Evolutionary conservation across 1,140 invertebrate species (phyloP).

Genomic region (Lasaia peninsularis): DNA sequence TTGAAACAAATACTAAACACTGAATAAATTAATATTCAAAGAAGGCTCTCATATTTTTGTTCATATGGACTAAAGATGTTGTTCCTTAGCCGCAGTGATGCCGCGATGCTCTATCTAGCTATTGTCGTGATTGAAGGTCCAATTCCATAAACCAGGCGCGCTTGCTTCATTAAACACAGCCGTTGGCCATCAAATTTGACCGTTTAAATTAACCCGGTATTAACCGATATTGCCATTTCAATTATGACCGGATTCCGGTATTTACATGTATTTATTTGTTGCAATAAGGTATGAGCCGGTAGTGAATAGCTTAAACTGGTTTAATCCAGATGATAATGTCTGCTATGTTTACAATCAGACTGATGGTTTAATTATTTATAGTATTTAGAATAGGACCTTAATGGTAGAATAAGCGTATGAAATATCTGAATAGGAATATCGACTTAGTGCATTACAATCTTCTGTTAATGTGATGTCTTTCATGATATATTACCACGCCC

Average conservation of each 20-base stretch:
- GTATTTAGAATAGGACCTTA: neutral
- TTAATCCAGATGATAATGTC: neutral
- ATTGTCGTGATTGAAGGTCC: neutral
- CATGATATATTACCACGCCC: too few species aligned
- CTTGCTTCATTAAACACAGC: slow-evolving; percentile 23
- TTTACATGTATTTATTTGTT: slow-evolving; percentile 24
- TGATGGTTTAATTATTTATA: neutral
- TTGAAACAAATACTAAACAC: too few species aligned
- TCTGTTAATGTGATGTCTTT: too few species aligned
- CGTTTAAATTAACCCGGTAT: slow-evolving; percentile 17
- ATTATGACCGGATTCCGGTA: slow-evolving; percentile 23
- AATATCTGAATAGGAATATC: neutral
- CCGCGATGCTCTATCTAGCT: neutral
- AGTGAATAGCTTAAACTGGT: slow-evolving; percentile 13
- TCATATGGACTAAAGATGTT: too few species aligned
- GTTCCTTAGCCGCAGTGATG: too few species aligned
- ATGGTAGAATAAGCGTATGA: neutral
- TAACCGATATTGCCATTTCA: slow-evolving; percentile 26
- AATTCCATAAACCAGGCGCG: slow-evolving; percentile 21
- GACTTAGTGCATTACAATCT: too few species aligned
- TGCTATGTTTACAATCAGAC: neutral
- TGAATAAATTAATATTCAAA: too few species aligned
- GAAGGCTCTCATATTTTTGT: too few species aligned
- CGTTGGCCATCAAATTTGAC: slow-evolving; percentile 23
- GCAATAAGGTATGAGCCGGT: slow-evolving; percentile 1